Evolutionary conservation across 2,113 vertebrate species (phyloP).

Genomic region (Canis aureus): DNA sequence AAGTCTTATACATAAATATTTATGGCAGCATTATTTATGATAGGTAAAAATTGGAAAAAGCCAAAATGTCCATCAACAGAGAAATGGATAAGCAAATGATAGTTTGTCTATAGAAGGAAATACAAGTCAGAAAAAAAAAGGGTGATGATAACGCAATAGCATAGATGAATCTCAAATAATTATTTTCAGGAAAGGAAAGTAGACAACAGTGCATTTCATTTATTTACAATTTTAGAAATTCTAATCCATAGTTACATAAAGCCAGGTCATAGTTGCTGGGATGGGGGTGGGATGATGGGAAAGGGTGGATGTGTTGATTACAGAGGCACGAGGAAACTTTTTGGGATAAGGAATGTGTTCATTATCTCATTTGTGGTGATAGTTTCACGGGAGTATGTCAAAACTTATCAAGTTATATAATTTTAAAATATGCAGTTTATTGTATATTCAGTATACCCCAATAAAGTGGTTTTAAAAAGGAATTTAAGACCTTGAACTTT

Average conservation of each 20-base stretch:
- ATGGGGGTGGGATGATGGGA: not conserved
- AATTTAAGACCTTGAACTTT: not conserved
- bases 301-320: not conserved
- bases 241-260: not conserved
- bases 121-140: not conserved
- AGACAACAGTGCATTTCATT: not conserved
- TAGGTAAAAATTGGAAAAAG: not conserved
- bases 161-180: not conserved
- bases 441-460: not conserved
- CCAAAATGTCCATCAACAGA: not conserved
- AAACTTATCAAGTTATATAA: not conserved
- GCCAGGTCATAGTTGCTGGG: not conserved
- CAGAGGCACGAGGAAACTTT: not conserved
- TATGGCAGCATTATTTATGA: not conserved
- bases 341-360: not conserved
- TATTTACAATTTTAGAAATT: constrained; percentile 6
- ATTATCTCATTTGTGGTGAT: not conserved
- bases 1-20: not conserved
- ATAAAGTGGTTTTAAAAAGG: not conserved
- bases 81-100: not conserved
- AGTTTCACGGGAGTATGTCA: not conserved
- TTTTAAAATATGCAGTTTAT: not conserved
- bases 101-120: not conserved
- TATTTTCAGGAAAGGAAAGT: not conserved
- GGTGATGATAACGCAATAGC: not conserved